Evolutionary conservation across 1,140 invertebrate genomes (phyloP).

Genomic region (Bombus confusus): DNA sequence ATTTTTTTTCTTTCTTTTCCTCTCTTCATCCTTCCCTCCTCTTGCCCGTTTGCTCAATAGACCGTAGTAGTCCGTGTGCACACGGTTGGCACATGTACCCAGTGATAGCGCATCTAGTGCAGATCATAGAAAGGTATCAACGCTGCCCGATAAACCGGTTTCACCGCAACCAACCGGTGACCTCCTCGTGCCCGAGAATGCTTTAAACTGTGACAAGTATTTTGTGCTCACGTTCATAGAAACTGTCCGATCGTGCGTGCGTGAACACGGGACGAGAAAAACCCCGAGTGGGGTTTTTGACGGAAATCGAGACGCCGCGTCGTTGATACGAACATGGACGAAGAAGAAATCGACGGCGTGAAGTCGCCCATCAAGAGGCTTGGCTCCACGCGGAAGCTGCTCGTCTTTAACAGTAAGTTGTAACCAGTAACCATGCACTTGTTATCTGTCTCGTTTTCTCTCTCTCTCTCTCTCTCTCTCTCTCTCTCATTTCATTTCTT

Average conservation of each 20-base stretch:
- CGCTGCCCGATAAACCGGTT: conserved; percentile 61
- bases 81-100: conserved; percentile 31
- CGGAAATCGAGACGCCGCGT: conserved; percentile 19
- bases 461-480: background rate
- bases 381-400: conserved; percentile 89
- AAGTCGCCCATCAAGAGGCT: conserved; percentile 90
- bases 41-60: background rate
- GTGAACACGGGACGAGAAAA: background rate
- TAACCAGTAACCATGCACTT: conserved; percentile 26
- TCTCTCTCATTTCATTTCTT: background rate
- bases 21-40: no score
- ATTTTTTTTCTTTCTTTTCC: background rate
- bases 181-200: conserved; percentile 60
- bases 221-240: conserved; percentile 36
- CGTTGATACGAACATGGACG: conserved; percentile 82
- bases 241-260: conserved; percentile 33
- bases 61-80: conserved; percentile 2
- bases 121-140: conserved; percentile 35
- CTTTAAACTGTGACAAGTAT: conserved; percentile 66
- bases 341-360: conserved; percentile 86
- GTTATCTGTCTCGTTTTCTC: background rate
- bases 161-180: conserved; percentile 22
- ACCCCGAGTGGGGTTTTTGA: conserved; percentile 6
- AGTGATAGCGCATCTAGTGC: conserved; percentile 30
- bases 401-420: conserved; percentile 90